phyloP scores from a whole-genome alignment of 1,140 invertebrate genomes.

The Elymnias hypermnestra region DNA sequence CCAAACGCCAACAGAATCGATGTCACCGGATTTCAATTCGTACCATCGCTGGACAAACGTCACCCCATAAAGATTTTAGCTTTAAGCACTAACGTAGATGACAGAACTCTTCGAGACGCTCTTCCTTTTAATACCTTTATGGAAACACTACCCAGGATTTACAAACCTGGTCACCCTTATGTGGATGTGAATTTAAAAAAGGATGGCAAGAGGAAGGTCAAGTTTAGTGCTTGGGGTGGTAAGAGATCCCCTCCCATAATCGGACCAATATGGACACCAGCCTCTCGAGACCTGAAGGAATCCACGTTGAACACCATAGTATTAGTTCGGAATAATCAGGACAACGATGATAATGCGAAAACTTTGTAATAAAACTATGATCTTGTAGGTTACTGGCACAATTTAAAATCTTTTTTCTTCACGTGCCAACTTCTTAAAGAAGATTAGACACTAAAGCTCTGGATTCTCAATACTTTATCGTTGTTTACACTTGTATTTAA shows the following conservation, averaged over 20 bases:
- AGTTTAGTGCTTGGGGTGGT: constrained; percentile 63
- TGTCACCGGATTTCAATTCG: constrained; percentile 44
- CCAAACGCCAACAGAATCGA: constrained; percentile 34
- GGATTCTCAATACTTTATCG: not conserved
- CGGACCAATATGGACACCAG: constrained; percentile 63
- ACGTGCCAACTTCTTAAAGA: no score
- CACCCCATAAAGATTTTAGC: constrained; percentile 53
- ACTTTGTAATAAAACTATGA: constrained; percentile 30
- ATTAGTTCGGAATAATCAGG: constrained; percentile 43
- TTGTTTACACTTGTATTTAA: not conserved
- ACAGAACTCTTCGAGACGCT: constrained; percentile 39
- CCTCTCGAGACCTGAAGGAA: constrained; percentile 41
- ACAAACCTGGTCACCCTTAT: constrained; percentile 58
- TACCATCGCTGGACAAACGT: constrained; percentile 46
- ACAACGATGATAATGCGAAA: constrained; percentile 31
- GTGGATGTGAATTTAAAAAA: constrained; percentile 52
- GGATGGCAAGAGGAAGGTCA: constrained; percentile 64
- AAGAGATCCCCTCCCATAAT: constrained; percentile 62
- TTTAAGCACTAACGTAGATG: constrained; percentile 39
- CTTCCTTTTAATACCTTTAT: constrained; percentile 52
- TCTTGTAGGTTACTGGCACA: no score
- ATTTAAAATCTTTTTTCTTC: no score
- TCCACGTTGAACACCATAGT: constrained; percentile 49
- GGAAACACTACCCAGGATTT: constrained; percentile 43
- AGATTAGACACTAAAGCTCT: not conserved